Base-by-base conservation (phyloP, 2,888 invertebrate genomes). In the Ptychoptera contaminata region DNA sequence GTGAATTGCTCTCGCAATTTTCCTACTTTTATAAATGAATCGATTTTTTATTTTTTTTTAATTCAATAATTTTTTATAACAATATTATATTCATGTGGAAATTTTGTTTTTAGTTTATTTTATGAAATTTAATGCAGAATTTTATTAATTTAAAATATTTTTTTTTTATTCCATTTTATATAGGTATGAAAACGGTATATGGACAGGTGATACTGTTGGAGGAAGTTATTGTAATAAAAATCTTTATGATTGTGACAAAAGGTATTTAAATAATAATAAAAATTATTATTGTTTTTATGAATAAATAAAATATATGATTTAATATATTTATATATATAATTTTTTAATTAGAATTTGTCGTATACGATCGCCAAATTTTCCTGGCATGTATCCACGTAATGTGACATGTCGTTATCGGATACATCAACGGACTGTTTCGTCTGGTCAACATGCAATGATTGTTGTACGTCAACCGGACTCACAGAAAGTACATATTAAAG, bases 321-420 rank as follows among this genome's bases (percentile, higher is more conserved):
- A 37, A n/a, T 12, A 9, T 36, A 30, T 9, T 30, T 9, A 8
- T 9, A 9, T 30, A 8, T 9, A 8, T n/a, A n/a, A 8, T 30
- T 30, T 30, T 30, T 30, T 8, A 30, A 8, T 30, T 39, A 47
- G 67, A 52, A 68, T 69, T 39, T 82, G 82, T 65, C 77, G 83
- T 49, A 77, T 86, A 48, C 83, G 85, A 65, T 87, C 87, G 16
- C 91, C 90, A 10, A 91, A 91, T 71, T 90, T 84, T 64, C 88
- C 88, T 10, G 90, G 90, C 43, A 79, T 86, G 52, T 91, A 90
- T 65, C 88, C 88, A 6, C 70, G 87, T 48, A 88, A 88, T 63
- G 80, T 87, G 49, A 84, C 84, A 53, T 85, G 85, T 65, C 78
- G 79, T 60, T 85, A 82, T 69, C 72, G 78, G 54, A 73, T 82